Percentiles rank a stretch among this genome's conserved stretches.
phyloP scores from a whole-genome alignment of 2,888 invertebrate species.

The Standfussiana lucernea region DNA sequence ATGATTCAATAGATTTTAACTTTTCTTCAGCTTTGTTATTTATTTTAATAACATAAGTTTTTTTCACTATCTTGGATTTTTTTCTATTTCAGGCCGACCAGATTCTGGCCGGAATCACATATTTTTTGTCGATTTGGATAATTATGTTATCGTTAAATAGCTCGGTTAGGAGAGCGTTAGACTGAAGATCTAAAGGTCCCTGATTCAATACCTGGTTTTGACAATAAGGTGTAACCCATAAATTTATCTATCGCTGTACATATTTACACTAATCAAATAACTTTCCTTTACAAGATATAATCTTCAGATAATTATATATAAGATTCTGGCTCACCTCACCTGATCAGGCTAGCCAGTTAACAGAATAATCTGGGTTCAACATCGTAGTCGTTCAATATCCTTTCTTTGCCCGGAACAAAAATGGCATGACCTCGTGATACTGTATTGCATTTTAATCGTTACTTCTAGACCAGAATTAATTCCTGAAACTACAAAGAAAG shows the following conservation, averaged over 20 bases:
- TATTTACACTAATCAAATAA: neutral
- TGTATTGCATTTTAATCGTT: conserved; percentile 11
- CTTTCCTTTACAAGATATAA: neutral
- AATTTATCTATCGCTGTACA: neutral
- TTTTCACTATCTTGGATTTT: neutral
- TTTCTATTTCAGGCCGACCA: no score
- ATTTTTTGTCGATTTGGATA: no score
- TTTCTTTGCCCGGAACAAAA: conserved; percentile 30
- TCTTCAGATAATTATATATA: no score
- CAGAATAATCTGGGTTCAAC: conserved; percentile 32
- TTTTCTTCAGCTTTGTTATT: neutral
- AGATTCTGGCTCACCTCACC: conserved; percentile 23
- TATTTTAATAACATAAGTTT: neutral
- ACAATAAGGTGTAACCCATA: neutral
- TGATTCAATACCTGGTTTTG: no score
- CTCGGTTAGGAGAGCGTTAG: no score
- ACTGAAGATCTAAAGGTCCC: no score
- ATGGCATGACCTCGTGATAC: conserved; percentile 21
- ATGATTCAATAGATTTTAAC: neutral
- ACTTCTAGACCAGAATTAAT: neutral
- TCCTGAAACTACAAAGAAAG: conserved; percentile 16
- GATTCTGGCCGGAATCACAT: no score
- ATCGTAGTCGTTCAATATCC: conserved; percentile 24
- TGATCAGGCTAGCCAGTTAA: neutral
- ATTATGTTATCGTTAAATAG: no score